Evolutionary conservation across 2,113 vertebrate genomes (phyloP), one percentile per base, ranked within the genome.

Genomic region (Sapayoa aenigma): DNA sequence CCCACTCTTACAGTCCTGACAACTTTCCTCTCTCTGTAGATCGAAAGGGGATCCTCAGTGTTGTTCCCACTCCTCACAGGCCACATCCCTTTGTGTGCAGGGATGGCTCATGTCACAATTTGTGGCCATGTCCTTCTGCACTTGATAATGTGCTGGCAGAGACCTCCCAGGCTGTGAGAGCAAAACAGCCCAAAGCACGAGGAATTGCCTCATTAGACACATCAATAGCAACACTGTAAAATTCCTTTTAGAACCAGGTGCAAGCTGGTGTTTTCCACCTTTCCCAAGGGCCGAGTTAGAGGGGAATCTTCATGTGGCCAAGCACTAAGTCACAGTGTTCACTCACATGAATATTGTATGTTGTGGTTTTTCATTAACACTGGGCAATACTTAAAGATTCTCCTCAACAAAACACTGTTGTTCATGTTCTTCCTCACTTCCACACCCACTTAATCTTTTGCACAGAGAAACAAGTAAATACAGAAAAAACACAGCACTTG

Each of bases 51-150:
- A 56, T 39, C 46, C 39, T 24, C 22, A 25, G 1, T 9, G 5
- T 6, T 28, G 3, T 5, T 87, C 46, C 55, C 88, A 69, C 44
- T 50, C 7, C 3, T 7, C 0, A 20, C 46, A 47, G 35, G 60
- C 11, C 44, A 50, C 44, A 42, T 12, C 18, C 52, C 33, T 0
- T 14, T 22, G 5, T 25, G 46, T 24, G 28, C n/a, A 11, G 3
- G 44, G 72, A 8, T n/a, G 35, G 42, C 24, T 59, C 35, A 1
- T 20, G 2, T 5, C 49, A 5, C 1, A 2, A 12, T 7, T 39
- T 76, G 13, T 24, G 6, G 5, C 18, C 23, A 41, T 41, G 44
- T 12, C 55, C 21, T 37, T 14, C 4, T 41, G 56, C 33, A 5
- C 37, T 7, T 11, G 74, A 2, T 16, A 50, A 6, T 11, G 46